Evolutionary conservation across 2,888 invertebrate species (phyloP).

Genomic region (Sphaerophoria taeniata): DNA sequence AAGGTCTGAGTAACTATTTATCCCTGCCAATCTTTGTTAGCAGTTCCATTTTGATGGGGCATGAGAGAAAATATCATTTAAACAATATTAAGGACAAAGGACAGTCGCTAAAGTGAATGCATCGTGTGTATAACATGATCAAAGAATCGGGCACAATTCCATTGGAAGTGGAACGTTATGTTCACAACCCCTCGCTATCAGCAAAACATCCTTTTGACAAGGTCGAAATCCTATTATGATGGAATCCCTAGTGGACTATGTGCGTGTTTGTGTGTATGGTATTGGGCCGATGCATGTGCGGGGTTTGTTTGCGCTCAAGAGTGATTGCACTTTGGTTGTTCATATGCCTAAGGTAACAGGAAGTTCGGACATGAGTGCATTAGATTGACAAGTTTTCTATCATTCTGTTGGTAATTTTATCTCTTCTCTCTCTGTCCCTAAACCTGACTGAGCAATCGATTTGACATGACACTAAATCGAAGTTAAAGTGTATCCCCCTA

Average conservation of each 20-base stretch:
- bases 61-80: constrained; percentile 43
- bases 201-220: constrained; percentile 30
- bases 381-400: constrained; percentile 49
- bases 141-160: constrained; percentile 8
- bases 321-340: constrained; percentile 49
- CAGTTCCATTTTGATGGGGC: neutral
- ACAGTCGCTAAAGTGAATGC: constrained; percentile 55
- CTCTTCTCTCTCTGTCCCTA: neutral
- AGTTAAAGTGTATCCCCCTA: neutral
- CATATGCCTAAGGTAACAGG: constrained; percentile 4
- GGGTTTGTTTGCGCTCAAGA: constrained; percentile 50
- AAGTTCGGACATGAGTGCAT: constrained; percentile 33
- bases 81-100: constrained; percentile 54
- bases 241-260: constrained; percentile 36
- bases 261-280: neutral
- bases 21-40: neutral
- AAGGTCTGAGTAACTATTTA: neutral
- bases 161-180: too few relatives aligned
- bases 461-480: constrained; percentile 21
- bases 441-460: too few relatives aligned
- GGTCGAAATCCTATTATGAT: constrained; percentile 49
- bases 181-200: neutral
- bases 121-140: neutral
- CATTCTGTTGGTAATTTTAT: too few relatives aligned
- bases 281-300: neutral